Base-by-base conservation (phyloP, 2,113 vertebrate species). In the Engystomops pustulosus region DNA sequence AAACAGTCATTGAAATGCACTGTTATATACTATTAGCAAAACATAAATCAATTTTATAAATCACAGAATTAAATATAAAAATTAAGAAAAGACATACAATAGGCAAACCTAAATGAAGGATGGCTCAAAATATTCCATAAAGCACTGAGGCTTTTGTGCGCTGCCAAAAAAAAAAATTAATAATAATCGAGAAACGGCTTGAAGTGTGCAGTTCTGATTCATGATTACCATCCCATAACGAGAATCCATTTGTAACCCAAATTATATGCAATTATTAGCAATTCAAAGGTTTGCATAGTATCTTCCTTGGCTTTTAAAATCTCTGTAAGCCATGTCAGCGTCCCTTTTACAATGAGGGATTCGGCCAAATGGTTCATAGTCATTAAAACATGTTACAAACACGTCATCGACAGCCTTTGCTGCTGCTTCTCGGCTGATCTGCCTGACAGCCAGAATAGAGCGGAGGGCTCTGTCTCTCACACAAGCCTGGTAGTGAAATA, bases 361-460 rank as follows among this genome's bases (percentile, higher is more conserved):
- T 84, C 98, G 93, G 81, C 96, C 97, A 51, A 99, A 99, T 18
- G 98, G 98, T 4, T 96, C 95, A 44, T 94, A 93, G 89, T 99
- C 98, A 68, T 95, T 97, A 91, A 97, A 99, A 87, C 98, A 99
- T 23, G 94, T 90, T 87, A 96, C 93, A 86, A 99, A 99, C 83
- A 99, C 98, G 75, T 96, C 95, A 69, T 97, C 93, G 4, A 99
- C 95, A 2, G 96, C 95, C 86, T 95, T 96, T 88, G 94, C 91
- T 0, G 97, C 98, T 0, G 90, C 91, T 87, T 96, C 95, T 81
- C 82, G 91, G 88, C 91, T 97, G 32, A 98, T 89, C 84, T 96
- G 96, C 88, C 98, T 94, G 84, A 99, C 97, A 6, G 98, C 97
- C 74, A 98, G 86, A 88, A 99, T 97, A 80, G 98, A 99, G 86